Percentiles rank a stretch among this genome's conserved stretches.
Evolutionary conservation across 2,797 vertebrate species (phyloP).

Genomic region (Anas bernieri): DNA sequence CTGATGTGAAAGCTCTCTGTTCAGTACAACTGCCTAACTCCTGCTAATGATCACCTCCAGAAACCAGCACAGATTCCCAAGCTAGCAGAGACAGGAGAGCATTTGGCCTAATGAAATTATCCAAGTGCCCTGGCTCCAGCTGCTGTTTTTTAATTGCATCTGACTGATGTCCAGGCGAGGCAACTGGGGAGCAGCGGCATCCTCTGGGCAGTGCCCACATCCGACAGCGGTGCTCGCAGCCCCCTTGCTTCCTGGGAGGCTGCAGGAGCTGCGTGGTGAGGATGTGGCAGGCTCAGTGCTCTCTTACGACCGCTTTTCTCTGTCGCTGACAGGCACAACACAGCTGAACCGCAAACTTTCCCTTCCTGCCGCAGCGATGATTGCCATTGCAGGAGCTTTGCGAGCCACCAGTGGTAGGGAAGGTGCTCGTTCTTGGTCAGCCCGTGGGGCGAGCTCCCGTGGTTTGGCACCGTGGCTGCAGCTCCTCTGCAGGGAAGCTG

Average conservation of each 20-base stretch:
- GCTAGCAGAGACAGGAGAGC: not conserved
- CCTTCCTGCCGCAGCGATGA: not conserved
- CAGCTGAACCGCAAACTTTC: not conserved
- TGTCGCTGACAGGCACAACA: not conserved
- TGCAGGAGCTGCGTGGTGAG: not conserved
- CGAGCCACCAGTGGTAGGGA: not conserved
- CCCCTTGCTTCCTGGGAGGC: not conserved
- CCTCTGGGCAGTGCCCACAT: rapidly evolving
- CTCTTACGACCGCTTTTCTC: not conserved
- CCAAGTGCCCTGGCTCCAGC: not conserved
- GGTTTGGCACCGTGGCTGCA: rapidly evolving
- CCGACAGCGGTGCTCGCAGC: rapidly evolving
- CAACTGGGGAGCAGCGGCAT: not conserved
- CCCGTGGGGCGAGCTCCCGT: not conserved
- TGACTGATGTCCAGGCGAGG: not conserved
- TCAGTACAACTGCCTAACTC: not conserved
- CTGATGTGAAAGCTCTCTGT: not conserved
- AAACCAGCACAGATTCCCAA: rapidly evolving
- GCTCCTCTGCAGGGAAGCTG: not conserved
- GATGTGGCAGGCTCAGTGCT: not conserved
- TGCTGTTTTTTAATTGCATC: not conserved
- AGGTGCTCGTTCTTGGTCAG: not conserved
- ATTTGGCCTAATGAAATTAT: not conserved
- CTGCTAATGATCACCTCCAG: not conserved
- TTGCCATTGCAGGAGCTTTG: not conserved